Base-by-base conservation (phyloP, 2,113 vertebrate species). In the Turdus rufiventris region DNA sequence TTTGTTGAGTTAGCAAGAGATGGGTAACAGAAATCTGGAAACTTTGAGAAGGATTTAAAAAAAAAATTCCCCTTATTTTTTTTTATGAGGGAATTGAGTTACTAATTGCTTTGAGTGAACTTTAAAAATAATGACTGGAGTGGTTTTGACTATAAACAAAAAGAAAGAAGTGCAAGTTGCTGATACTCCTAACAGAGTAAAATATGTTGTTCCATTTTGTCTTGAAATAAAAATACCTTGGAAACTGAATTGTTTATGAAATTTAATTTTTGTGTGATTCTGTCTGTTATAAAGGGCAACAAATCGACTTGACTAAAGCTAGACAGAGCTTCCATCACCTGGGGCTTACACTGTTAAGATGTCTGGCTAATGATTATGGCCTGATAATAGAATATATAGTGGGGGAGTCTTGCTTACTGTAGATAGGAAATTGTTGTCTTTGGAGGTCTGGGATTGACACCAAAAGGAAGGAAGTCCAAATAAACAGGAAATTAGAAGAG, bases 1-100 rank as follows among this genome's bases (percentile, higher is more conserved):
- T 95, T 94, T 82, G 42, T 66, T 80, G 50, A 97, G 57, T 67
- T 93, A 94, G 71, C 71, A 94, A 85, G 76, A 88, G 54, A 81
- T 10, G 6, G 71, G 74, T 93, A 82, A 73, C 38, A 10, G 61
- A 91, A 91, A 79, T 93, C 83, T 97, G 86, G 67, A 92, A 79
- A 83, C 88, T 91, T 56, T 83, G 61, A 88, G 84, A 58, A 76
- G 36, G 28, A 16, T 50, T 96, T n/a, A 3, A 33, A 67, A 72
- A 83, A 84, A 50, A 36, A 38, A 38, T 38, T 38, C 38, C 38
- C 38, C 12, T 38, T n/a, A n/a, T 95, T 83, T 75, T 14, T 79
- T 95, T 89, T 72, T 85, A 8, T 77, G 45, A 68, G 38, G 80
- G 53, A 85, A 94, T 83, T 85, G 10, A 60, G 38, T 94, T 85